Evolutionary conservation across 2,797 vertebrate genomes (phyloP), one percentile per base, ranked within the genome.

Genomic region (Acanthis flammea): DNA sequence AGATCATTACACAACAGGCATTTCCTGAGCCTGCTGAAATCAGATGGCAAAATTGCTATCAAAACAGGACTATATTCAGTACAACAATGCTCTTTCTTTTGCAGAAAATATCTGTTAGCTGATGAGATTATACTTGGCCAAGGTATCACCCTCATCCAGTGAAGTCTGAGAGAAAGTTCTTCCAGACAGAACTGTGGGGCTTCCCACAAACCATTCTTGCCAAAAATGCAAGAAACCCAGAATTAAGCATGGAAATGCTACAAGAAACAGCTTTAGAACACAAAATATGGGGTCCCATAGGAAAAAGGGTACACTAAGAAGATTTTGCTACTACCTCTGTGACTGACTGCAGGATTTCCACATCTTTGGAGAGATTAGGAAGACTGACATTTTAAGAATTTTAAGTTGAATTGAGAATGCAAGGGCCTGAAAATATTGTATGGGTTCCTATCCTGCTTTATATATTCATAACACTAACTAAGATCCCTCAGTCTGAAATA

Each of bases 21-120:
- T 86, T 88, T 92, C 65, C 83, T 25, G 24, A 90, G 61, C 27
- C 27, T 78, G 86, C 50, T 91, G 60, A 94, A 92, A 89, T 85
- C 39, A 55, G 31, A 0, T 87, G 54, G 42, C 63, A 81, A 89
- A 91, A 86, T 0, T 81, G 55, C 55, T 81, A 58, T 58, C 47
- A 55, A 54, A 79, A 82, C 35, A 75, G 47, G 28, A 41, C 27
- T 87, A 27, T 12, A 72, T 73, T 91, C 51, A 75, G 19, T 35
- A 58, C 6, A 61, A 87, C 24, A 76, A 12, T 31, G 58, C 10
- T 42, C 51, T 28, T 85, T 55, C 37, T 24, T 71, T 30, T 68
- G 44, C 16, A 62, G 25, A 76, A 92, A 89, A 53, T 67, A 57
- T 7, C 5, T 45, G 27, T 67, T 70, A 82, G 23, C 7, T 80